phyloP scores from a whole-genome alignment of 2,888 invertebrate species.

The Amiota minor region DNA sequence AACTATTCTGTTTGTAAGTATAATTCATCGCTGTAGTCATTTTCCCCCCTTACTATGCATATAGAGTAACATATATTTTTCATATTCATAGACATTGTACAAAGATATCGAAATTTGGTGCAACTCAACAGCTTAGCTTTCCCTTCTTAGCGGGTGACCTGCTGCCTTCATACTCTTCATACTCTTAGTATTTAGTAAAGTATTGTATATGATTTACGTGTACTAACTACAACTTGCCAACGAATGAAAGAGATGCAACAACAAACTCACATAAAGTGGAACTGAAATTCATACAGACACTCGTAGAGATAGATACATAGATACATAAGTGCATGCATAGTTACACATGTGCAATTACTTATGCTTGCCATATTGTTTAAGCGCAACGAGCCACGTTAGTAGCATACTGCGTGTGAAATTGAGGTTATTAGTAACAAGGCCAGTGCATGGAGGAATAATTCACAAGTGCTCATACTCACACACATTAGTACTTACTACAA shows the following conservation, averaged over 20 bases:
- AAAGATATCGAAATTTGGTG: too few species aligned
- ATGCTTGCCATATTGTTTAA: constrained; percentile 52
- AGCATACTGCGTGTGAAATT: constrained; percentile 50
- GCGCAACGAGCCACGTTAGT: constrained; percentile 6
- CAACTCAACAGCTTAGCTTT: too few species aligned
- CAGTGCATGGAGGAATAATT: constrained; percentile 38
- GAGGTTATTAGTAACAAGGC: constrained; percentile 68
- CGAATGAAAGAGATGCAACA: neutral
- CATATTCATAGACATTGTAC: too few species aligned
- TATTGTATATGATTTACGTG: too few species aligned
- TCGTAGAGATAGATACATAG: neutral
- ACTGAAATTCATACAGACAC: neutral
- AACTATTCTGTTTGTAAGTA: too few species aligned
- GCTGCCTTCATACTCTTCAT: too few species aligned
- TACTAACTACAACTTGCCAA: neutral
- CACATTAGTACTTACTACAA: too few species aligned
- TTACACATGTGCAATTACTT: neutral
- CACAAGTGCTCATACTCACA: neutral
- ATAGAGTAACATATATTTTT: too few species aligned
- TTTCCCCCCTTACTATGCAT: too few species aligned
- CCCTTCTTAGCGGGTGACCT: too few species aligned
- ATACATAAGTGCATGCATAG: neutral
- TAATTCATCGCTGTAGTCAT: too few species aligned
- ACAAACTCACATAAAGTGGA: neutral
- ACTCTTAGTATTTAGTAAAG: too few species aligned